These are phyloP conservation scores for Cosmia pyralina DNA, from an alignment of 2,888 invertebrate genomes.

Conservation along the genomic window DNA sequence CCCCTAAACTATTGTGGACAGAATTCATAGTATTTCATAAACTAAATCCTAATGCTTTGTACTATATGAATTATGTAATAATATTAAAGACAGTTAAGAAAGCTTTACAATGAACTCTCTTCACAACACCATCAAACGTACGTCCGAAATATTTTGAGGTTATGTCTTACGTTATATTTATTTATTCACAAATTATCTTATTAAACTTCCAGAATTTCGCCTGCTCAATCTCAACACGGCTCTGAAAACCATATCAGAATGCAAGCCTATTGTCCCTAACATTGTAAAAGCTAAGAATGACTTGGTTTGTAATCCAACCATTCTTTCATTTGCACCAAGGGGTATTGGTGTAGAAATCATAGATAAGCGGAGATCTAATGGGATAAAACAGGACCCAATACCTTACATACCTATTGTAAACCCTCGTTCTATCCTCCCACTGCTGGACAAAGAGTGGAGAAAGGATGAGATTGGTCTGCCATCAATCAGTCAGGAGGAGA, in stretches of 20 bases:
- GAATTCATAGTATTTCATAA: neutral
- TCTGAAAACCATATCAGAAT: slow-evolving; percentile 78
- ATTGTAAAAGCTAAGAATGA: slow-evolving; percentile 65
- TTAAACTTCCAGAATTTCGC: slow-evolving; percentile 80
- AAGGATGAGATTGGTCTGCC: slow-evolving; percentile 89
- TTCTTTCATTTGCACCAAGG: slow-evolving; percentile 78
- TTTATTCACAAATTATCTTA: slow-evolving; percentile 33
- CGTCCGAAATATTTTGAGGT: slow-evolving; percentile 75
- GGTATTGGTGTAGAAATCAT: slow-evolving; percentile 80
- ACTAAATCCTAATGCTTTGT: neutral
- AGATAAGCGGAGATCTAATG: slow-evolving; percentile 70
- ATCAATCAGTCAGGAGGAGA: slow-evolving; percentile 87
- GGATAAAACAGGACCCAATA: slow-evolving; percentile 80
- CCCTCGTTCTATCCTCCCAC: slow-evolving; percentile 84
- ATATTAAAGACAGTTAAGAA: slow-evolving; percentile 20
- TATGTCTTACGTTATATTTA: slow-evolving; percentile 64
- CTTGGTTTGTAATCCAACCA: slow-evolving; percentile 66
- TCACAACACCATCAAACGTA: slow-evolving; percentile 84
- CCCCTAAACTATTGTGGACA: slow-evolving; percentile 14
- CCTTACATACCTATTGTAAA: slow-evolving; percentile 84
- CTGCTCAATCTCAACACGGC: slow-evolving; percentile 80
- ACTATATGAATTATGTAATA: slow-evolving; percentile 51
- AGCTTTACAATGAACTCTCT: slow-evolving; percentile 79
- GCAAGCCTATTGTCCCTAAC: slow-evolving; percentile 66
- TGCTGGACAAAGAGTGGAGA: slow-evolving; percentile 81